These are phyloP conservation scores for Drepana arcuata DNA, from an alignment of 1,140 invertebrate genomes.

Conservation along the genomic window DNA sequence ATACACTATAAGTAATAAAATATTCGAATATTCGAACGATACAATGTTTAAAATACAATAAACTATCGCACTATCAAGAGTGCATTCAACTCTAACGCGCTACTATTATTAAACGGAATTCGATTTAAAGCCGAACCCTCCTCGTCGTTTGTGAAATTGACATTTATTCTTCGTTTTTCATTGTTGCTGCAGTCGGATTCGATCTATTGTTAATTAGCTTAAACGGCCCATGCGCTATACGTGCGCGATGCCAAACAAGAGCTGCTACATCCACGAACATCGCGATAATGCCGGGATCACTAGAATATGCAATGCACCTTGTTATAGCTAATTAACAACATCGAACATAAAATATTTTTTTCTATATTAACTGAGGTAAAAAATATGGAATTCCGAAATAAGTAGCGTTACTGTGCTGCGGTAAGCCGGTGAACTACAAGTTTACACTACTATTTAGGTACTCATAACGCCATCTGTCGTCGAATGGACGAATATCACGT, in stretches of 20 bases:
- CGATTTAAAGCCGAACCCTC: slow-evolving; percentile 70
- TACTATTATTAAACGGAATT: slow-evolving; percentile 70
- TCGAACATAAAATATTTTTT: too few relatives aligned
- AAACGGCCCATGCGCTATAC: slow-evolving; percentile 59
- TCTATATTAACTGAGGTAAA: too few relatives aligned
- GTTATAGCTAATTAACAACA: too few relatives aligned
- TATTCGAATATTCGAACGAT: slow-evolving; percentile 27
- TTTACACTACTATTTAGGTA: slow-evolving; percentile 10
- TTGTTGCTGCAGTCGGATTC: slow-evolving; percentile 62
- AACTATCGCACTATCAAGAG: slow-evolving; percentile 62
- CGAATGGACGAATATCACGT: slow-evolving; percentile 51
- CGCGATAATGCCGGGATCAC: slow-evolving; percentile 11
- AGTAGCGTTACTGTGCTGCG: slow-evolving; percentile 26
- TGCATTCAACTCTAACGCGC: slow-evolving; percentile 63
- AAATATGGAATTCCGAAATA: too few relatives aligned
- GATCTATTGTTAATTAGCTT: slow-evolving; percentile 70
- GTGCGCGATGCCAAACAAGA: slow-evolving; percentile 30
- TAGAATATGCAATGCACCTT: too few relatives aligned
- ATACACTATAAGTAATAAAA: slow-evolving; percentile 4
- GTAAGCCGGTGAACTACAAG: slow-evolving; percentile 32
- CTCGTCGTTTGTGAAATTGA: slow-evolving; percentile 69
- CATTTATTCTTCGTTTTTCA: slow-evolving; percentile 71
- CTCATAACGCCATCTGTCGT: slow-evolving; percentile 46
- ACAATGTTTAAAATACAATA: slow-evolving; percentile 52
- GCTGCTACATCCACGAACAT: slow-evolving; percentile 14